These are phyloP conservation scores for Cynopterus sphinx DNA, from an alignment of 2,797 vertebrate genomes.

Conservation along the genomic window DNA sequence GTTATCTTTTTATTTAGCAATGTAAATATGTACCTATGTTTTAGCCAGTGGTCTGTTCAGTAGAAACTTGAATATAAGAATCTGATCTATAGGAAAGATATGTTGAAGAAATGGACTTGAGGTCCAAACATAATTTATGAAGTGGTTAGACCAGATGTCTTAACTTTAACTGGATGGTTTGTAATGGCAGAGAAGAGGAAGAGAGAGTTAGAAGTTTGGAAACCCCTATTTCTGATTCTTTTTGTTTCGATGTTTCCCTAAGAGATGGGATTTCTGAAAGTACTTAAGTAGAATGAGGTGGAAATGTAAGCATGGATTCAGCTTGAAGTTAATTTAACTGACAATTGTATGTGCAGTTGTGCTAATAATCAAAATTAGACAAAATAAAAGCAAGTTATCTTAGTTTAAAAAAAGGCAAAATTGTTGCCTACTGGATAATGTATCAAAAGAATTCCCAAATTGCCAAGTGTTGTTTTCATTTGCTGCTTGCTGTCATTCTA, in stretches of 20 bases:
- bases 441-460: constrained; percentile 15
- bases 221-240: not conserved
- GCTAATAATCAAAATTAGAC: constrained; percentile 65
- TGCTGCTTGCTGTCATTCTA: constrained; percentile 57
- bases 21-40: not conserved
- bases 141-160: not conserved
- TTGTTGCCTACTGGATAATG: not conserved
- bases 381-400: constrained; percentile 46
- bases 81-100: not conserved
- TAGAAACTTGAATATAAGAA: not conserved
- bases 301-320: constrained; percentile 33
- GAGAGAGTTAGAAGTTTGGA: not conserved
- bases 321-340: constrained; percentile 59
- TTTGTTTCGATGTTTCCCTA: not conserved
- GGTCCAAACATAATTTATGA: not conserved
- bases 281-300: constrained; percentile 18
- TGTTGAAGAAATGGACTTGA: not conserved
- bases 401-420: constrained; percentile 41
- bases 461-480: not conserved
- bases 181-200: not conserved
- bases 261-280: constrained; percentile 43
- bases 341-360: constrained; percentile 39
- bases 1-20: not conserved
- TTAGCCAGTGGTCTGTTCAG: not conserved
- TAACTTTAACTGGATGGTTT: not conserved